Evolutionary conservation across 2,113 vertebrate species (phyloP).

Genomic region (Tyrannus savana): DNA sequence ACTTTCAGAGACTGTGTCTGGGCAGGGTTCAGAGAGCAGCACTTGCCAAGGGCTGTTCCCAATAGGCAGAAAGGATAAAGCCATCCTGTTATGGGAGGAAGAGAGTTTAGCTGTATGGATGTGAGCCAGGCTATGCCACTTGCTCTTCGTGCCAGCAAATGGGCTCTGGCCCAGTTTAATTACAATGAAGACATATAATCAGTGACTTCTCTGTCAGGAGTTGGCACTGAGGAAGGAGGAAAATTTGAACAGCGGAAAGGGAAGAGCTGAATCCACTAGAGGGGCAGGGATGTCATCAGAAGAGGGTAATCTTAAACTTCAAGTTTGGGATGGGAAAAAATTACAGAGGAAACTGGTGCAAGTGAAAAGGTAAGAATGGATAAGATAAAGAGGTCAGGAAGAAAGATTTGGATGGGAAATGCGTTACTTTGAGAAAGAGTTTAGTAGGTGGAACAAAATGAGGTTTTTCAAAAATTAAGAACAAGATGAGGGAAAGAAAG

Average conservation of each 20-base stretch:
- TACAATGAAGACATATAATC: constrained; percentile 70
- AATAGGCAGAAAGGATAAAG: constrained; percentile 58
- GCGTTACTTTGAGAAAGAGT: not conserved
- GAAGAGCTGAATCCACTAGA: constrained; percentile 1
- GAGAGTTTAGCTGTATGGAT: constrained; percentile 56
- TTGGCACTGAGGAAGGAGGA: not conserved
- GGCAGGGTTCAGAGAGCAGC: constrained; percentile 41
- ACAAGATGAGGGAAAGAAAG: not conserved
- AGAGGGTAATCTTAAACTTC: not conserved
- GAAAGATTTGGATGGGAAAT: not conserved
- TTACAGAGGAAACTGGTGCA: not conserved
- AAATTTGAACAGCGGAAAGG: not conserved
- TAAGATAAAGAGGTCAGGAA: not conserved
- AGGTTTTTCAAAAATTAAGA: not conserved
- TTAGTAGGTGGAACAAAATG: not conserved
- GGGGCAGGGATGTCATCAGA: not conserved
- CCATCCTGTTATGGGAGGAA: constrained; percentile 58
- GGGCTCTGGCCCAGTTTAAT: constrained; percentile 62
- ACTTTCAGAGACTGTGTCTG: constrained; percentile 22
- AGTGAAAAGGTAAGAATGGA: not conserved
- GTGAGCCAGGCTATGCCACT: constrained; percentile 57
- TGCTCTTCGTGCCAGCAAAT: constrained; percentile 36
- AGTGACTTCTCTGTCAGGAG: constrained; percentile 32
- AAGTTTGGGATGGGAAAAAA: not conserved
- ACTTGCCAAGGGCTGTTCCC: constrained; percentile 64